phyloP scores from a whole-genome alignment of 2,888 invertebrate species.

The Norana najaformis region DNA sequence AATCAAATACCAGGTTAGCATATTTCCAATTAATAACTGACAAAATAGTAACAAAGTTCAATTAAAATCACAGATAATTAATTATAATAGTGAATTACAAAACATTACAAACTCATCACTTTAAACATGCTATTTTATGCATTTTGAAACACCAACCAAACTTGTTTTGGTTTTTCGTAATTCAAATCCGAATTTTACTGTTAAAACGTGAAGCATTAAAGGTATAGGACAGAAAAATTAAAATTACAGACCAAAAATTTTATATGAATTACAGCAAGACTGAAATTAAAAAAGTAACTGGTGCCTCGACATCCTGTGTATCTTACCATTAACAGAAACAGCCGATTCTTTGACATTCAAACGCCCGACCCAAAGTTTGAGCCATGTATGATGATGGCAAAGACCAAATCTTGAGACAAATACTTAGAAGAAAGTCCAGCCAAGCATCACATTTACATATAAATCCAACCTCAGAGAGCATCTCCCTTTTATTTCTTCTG shows the following conservation, averaged over 20 bases:
- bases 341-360: neutral
- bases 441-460: neutral
- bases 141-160: neutral
- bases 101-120: neutral
- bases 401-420: neutral
- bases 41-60: neutral
- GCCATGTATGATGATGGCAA: neutral
- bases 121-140: neutral
- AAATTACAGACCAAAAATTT: neutral
- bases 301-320: neutral
- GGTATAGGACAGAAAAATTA: neutral
- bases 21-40: neutral
- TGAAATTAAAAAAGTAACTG: too few species aligned
- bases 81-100: constrained; percentile 13
- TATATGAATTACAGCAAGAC: neutral
- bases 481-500: neutral
- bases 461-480: neutral
- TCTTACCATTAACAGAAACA: neutral
- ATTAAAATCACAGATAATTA: constrained; percentile 13
- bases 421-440: neutral
- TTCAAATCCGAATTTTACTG: neutral
- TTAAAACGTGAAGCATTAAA: neutral
- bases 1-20: neutral
- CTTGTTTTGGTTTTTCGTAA: neutral
- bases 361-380: too few species aligned